These are phyloP conservation scores for Stictonetta naevosa DNA, from an alignment of 2,113 vertebrate genomes.

Conservation along the genomic window DNA sequence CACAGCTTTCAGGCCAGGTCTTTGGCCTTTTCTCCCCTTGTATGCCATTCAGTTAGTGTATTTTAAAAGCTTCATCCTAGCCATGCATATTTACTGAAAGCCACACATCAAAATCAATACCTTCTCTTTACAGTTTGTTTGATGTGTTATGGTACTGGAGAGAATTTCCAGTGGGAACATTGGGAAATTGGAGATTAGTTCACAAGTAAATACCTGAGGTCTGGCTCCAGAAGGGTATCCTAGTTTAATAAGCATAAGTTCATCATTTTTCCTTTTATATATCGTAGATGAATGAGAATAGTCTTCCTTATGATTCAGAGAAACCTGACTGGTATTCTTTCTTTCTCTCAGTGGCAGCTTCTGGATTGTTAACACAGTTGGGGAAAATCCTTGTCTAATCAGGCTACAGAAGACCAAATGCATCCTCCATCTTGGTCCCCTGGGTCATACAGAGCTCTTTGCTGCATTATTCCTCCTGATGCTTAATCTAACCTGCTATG, in stretches of 20 bases:
- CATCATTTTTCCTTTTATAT: conserved; percentile 15
- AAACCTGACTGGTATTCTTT: background rate
- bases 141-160: background rate
- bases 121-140: conserved; percentile 27
- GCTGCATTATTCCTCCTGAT: background rate
- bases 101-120: background rate
- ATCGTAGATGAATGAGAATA: background rate
- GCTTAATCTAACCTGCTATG: conserved; percentile 6
- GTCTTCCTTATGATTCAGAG: background rate
- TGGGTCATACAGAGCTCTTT: background rate
- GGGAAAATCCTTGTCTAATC: background rate
- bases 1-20: background rate
- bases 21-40: background rate
- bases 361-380: background rate
- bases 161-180: conserved; percentile 23
- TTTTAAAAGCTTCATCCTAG: background rate
- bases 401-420: background rate
- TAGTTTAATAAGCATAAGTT: conserved; percentile 1
- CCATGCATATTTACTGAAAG: background rate
- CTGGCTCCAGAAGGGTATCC: background rate
- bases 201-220: conserved; percentile 9
- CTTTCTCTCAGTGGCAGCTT: background rate
- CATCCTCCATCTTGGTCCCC: background rate
- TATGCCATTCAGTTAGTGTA: background rate
- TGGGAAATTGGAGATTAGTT: conserved; percentile 42